phyloP scores from a whole-genome alignment of 2,113 vertebrate species.

The Eidolon helvum region DNA sequence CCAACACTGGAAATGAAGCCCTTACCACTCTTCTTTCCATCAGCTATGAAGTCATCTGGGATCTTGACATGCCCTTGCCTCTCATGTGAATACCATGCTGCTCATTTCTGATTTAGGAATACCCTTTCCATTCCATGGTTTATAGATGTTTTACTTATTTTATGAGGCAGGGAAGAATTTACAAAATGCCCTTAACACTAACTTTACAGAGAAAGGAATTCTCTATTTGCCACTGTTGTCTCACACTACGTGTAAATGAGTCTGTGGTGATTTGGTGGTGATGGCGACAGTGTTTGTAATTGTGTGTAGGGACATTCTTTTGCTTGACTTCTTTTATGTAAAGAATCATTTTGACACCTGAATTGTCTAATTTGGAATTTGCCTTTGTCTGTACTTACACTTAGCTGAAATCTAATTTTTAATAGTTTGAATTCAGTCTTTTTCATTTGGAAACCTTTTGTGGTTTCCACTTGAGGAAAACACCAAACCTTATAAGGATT shows the following conservation, averaged over 20 bases:
- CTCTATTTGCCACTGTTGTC: neutral
- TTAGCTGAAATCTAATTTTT: conserved; percentile 9
- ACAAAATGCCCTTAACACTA: neutral
- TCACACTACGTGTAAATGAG: neutral
- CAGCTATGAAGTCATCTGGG: neutral
- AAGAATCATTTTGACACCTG: neutral
- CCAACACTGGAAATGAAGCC: neutral
- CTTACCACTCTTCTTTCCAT: neutral
- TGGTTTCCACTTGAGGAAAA: neutral
- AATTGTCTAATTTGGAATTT: conserved; percentile 54
- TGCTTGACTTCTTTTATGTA: conserved; percentile 37
- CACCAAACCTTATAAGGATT: neutral
- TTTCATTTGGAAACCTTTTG: conserved; percentile 32
- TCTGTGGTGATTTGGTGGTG: neutral
- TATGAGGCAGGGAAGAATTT: neutral
- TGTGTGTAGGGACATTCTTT: neutral
- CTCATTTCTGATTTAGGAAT: conserved; percentile 11
- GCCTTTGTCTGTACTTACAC: neutral
- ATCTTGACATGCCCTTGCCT: neutral
- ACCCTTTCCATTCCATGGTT: neutral
- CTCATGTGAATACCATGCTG: neutral
- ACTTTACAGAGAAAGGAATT: neutral
- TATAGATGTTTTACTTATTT: conserved; percentile 12
- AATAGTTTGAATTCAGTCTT: conserved; percentile 11
- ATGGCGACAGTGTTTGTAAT: neutral